Conservation (phyloP, 2,797 vertebrate species). For the Intellagama lesueurii region DNA sequence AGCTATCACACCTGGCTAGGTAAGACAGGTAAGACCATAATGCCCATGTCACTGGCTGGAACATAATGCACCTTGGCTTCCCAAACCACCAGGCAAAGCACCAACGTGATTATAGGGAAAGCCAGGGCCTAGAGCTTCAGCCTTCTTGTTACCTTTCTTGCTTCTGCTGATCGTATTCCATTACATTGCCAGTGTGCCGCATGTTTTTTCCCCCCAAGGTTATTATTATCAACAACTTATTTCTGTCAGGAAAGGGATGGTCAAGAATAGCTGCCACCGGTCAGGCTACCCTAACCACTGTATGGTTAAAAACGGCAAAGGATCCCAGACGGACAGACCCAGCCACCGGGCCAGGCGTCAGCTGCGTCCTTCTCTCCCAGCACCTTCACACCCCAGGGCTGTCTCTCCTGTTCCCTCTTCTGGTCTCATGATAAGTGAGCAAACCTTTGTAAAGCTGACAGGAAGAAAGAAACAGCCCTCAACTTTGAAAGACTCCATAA, state of each 20-base stretch:
- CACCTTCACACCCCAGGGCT: too few species aligned
- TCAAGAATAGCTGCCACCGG: not conserved
- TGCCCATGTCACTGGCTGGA: too few species aligned
- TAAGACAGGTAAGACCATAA: too few species aligned
- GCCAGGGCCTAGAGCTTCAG: too few species aligned
- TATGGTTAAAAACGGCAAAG: not conserved
- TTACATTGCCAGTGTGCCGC: too few species aligned
- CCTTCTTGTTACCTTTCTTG: too few species aligned
- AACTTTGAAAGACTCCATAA: not conserved
- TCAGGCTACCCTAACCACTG: not conserved
- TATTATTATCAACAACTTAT: not conserved
- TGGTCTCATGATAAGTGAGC: not conserved
- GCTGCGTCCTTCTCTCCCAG: not conserved
- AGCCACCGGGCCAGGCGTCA: not conserved
- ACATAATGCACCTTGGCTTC: too few species aligned
- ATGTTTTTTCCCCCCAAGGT: too few species aligned
- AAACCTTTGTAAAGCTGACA: conserved; percentile 16
- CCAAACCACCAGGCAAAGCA: too few species aligned
- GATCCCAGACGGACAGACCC: not conserved
- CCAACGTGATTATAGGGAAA: too few species aligned
- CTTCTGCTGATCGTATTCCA: too few species aligned
- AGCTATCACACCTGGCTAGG: too few species aligned
- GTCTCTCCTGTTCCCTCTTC: not conserved
- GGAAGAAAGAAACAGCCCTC: not conserved
- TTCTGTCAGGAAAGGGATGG: conserved; percentile 35